These are phyloP conservation scores for Ceratothoa steindachneri DNA, from an alignment of 2,888 invertebrate species.

Conservation along the genomic window DNA sequence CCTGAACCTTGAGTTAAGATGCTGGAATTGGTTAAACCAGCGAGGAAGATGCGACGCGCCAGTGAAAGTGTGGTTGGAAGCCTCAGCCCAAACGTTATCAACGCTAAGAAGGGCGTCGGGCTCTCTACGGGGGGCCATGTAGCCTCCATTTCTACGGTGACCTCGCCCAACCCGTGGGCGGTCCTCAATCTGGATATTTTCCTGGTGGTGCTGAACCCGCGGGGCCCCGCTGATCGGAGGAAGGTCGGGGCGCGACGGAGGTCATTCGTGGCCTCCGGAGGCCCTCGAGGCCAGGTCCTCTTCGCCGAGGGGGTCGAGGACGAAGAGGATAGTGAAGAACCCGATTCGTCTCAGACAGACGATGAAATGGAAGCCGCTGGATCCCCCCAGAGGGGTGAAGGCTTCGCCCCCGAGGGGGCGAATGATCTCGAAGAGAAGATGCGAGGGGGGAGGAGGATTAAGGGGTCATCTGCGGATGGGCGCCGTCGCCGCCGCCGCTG, in stretches of 20 bases:
- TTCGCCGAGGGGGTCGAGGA: not conserved
- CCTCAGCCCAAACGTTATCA: slow-evolving; percentile 19
- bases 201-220: not conserved
- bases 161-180: slow-evolving; percentile 36
- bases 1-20: too few species aligned
- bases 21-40: not conserved
- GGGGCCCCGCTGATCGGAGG: not conserved
- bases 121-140: slow-evolving; percentile 21
- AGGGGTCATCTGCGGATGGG: not conserved
- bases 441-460: not conserved
- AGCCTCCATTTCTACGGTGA: slow-evolving; percentile 27
- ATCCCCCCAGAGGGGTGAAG: not conserved
- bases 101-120: slow-evolving; percentile 18
- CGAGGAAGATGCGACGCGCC: slow-evolving; percentile 24
- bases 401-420: not conserved
- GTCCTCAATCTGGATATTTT: slow-evolving; percentile 41
- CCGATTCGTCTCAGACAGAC: not conserved
- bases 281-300: not conserved
- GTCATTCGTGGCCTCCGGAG: not conserved
- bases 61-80: slow-evolving; percentile 36
- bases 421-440: not conserved
- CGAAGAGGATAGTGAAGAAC: not conserved
- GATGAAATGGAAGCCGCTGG: not conserved
- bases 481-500: too few species aligned
- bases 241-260: not conserved